Percentiles rank a stretch among this genome's conserved stretches.
These are phyloP conservation scores for Gymnoscelis rufifasciata DNA, from an alignment of 2,888 invertebrate species.

Conservation along the genomic window DNA sequence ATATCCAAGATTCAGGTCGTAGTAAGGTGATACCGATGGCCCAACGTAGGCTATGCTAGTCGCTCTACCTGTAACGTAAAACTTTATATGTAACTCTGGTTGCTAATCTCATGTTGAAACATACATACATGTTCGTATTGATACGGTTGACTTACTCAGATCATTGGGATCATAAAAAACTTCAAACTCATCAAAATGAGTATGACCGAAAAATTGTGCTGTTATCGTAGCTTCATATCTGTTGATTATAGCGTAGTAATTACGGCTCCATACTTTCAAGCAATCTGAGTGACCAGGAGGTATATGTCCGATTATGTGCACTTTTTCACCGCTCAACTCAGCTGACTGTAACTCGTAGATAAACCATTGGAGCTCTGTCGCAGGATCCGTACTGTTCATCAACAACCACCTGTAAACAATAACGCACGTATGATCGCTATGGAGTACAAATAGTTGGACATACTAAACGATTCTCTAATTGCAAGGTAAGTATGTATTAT, in stretches of 20 bases:
- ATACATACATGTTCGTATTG: constrained; percentile 6
- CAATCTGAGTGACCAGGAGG: constrained; percentile 97
- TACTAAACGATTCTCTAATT: constrained; percentile 3
- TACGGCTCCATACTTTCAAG: constrained; percentile 96
- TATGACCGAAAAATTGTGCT: constrained; percentile 97
- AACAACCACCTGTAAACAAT: constrained; percentile 86
- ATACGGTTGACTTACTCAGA: constrained; percentile 76
- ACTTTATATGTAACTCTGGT: constrained; percentile 14
- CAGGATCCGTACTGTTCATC: constrained; percentile 97
- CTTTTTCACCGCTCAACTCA: constrained; percentile 95
- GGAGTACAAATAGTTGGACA: no score
- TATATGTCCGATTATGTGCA: constrained; percentile 98
- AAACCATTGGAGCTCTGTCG: constrained; percentile 96
- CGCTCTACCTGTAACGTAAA: constrained; percentile 81
- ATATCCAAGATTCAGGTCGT: constrained; percentile 95
- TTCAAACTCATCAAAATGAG: constrained; percentile 96
- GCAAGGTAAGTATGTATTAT: constrained; percentile 7
- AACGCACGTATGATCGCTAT: background rate
- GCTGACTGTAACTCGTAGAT: constrained; percentile 96
- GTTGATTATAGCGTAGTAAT: constrained; percentile 93
- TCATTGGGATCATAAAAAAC: constrained; percentile 93
- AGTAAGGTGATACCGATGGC: constrained; percentile 96
- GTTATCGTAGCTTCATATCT: constrained; percentile 93
- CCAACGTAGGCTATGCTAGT: constrained; percentile 94
- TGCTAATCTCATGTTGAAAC: background rate